Base-by-base conservation (phyloP, 2,797 vertebrate genomes). In the Rhinichthys osculus region DNA sequence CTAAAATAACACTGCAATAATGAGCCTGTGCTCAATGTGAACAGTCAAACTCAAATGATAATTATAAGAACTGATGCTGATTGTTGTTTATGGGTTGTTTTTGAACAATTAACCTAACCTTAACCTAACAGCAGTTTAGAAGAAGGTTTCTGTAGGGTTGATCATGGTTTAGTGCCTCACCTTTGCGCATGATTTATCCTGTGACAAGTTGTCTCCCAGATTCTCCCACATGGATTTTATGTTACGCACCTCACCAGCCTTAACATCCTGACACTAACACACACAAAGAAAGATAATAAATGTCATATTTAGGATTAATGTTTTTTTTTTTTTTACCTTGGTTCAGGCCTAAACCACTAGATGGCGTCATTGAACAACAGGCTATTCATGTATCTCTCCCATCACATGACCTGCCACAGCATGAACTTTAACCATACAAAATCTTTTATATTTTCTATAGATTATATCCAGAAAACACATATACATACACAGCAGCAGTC, bases 221-320 rank as follows among this genome's bases (percentile, higher is more conserved):
- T 95, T 95, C 84, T 98, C 97, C 97, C 97, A 98, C 80, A 97
- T 90, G 73, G 93, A 96, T 84, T 95, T 96, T 91, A 95, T 97
- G 89, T 93, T 96, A 89, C 95, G 89, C 0, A 97, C 95, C 35
- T 97, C 97, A 85, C 96, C 97, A 21, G 95, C 92, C 86, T 95
- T 95, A 0, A 97, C 94, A 69, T 97, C 96, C 96, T 97, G 91
- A 78, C 47, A 84, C 71, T 47, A 86, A 85, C 21, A 88, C 11
- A 30, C 35, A 59, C 67, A 54, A 67, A 70, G 19, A 83, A 33
- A 85, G 7, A 78, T 79, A 10, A 76, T 21, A 23, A 72, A 40
- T 72, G 14, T 1, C 62, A 64, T 14, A 30, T 5, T n/a, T 50
- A 40, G 44, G 57, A 57, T 27, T 17, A 0, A 2, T 38, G 9